Evolutionary conservation across 2,113 vertebrate genomes (phyloP), one percentile per base, ranked within the genome.

Genomic region (Pteruthius melanotis): DNA sequence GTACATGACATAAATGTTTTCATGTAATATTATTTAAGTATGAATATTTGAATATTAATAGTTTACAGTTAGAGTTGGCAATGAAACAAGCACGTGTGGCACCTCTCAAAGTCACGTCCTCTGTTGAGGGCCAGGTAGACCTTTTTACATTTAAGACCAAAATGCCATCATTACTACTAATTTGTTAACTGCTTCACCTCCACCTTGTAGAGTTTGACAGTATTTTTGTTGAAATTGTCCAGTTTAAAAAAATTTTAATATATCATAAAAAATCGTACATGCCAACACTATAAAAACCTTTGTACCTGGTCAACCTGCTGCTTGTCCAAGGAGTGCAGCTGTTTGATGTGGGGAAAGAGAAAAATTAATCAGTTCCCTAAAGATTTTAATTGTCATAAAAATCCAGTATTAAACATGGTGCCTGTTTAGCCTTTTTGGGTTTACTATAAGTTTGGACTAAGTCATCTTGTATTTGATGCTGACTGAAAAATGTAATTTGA

Each of bases 401-500:
- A 23, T 44, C 39, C 70, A 65, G 0, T 77, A 63, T 83, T 93
- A 92, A 84, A 61, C 24, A 27, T 24, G 19, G 19, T 72, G 6
- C 33, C 35, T 79, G 9, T 64, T 96, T 77, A 87, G 59, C 57
- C 23, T 90, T 63, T 92, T 71, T 81, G 87, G 60, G 9, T 56
- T 88, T 95, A 93, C 45, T 30, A 1, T 91, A 95, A 92, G 19
- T 95, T 96, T 95, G 50, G 68, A 97, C 71, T 87, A 95, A 97
- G 96, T 97, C 97, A 94, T 97, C 56, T 90, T 85, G 37, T 69
- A 96, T 97, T 97, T 97, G 94, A 31, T 47, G 59, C 64, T 33
- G 79, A 52, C 61, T 97, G 96, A 98, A 97, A 98, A 98, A 98
- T 97, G 47, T 79, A 95, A 97, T 97, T 97, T 97, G 98, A 96